Percentiles rank a stretch among this genome's conserved stretches.
These are phyloP conservation scores for Pristiophorus japonicus DNA, from an alignment of 2,113 vertebrate species.

Conservation along the genomic window DNA sequence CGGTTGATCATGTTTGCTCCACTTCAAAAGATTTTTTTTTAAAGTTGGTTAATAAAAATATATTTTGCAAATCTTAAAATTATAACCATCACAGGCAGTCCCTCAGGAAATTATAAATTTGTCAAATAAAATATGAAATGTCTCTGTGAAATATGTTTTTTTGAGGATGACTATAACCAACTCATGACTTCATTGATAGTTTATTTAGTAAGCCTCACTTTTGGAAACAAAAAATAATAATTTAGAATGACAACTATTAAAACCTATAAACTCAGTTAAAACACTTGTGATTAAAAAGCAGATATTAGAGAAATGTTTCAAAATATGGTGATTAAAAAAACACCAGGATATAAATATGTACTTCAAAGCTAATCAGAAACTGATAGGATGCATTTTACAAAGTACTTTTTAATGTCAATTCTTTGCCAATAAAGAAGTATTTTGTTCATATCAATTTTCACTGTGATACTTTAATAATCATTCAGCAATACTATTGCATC, in stretches of 20 bases:
- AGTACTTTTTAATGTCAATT: background rate
- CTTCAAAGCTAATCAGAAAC: constrained; percentile 12
- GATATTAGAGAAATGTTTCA: constrained; percentile 1
- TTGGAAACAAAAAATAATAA: background rate
- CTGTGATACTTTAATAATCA: background rate
- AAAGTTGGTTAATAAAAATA: background rate
- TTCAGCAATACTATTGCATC: background rate
- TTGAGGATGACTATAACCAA: background rate
- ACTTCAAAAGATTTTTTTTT: background rate
- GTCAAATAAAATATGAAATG: background rate
- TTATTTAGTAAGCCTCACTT: background rate
- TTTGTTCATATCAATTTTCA: background rate
- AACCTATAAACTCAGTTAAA: background rate
- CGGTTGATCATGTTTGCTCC: background rate
- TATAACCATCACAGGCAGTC: no score
- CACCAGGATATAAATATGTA: background rate
- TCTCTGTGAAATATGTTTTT: background rate
- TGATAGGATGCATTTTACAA: background rate
- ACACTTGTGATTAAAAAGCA: background rate
- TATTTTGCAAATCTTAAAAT: background rate
- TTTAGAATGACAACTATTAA: background rate
- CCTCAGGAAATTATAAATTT: background rate
- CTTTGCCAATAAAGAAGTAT: background rate
- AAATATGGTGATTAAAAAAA: background rate
- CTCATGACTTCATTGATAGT: background rate